Evolutionary conservation across 2,113 vertebrate species (phyloP).

Genomic region (Monopterus albus): DNA sequence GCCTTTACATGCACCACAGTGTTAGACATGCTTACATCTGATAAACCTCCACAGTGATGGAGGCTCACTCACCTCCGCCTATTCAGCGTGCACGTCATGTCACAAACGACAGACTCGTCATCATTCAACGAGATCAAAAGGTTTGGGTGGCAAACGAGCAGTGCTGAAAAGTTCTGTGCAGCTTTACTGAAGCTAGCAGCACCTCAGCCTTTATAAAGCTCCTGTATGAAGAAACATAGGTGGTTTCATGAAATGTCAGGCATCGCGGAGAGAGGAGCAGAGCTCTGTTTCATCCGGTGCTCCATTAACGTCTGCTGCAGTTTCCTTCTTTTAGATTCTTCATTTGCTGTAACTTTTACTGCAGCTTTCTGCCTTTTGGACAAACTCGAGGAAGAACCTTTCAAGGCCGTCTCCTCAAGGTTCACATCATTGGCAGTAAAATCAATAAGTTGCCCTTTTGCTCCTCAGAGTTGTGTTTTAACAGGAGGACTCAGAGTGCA

Average conservation of each 20-base stretch:
- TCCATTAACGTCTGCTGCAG: not conserved
- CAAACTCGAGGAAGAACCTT: not conserved
- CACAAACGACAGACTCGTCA: too few species aligned
- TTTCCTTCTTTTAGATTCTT: not conserved
- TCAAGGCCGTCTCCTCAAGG: not conserved
- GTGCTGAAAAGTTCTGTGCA: too few species aligned
- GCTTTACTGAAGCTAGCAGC: not conserved
- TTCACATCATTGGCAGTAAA: not conserved
- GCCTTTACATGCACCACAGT: too few species aligned
- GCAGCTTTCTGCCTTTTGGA: not conserved
- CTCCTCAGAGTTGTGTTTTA: not conserved
- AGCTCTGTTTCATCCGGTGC: not conserved
- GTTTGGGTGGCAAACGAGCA: too few species aligned
- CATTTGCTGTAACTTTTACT: not conserved
- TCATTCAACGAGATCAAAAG: too few species aligned
- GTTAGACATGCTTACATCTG: too few species aligned
- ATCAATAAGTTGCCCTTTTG: not conserved
- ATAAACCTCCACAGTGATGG: too few species aligned
- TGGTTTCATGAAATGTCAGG: slow-evolving; percentile 9
- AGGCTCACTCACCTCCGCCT: too few species aligned
- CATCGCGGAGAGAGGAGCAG: not conserved
- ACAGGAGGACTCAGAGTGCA: too few species aligned
- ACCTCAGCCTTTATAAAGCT: not conserved
- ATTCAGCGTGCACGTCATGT: too few species aligned
- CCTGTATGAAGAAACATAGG: not conserved